Conservation (phyloP, 2,113 vertebrate genomes). For the Lanius collurio region DNA sequence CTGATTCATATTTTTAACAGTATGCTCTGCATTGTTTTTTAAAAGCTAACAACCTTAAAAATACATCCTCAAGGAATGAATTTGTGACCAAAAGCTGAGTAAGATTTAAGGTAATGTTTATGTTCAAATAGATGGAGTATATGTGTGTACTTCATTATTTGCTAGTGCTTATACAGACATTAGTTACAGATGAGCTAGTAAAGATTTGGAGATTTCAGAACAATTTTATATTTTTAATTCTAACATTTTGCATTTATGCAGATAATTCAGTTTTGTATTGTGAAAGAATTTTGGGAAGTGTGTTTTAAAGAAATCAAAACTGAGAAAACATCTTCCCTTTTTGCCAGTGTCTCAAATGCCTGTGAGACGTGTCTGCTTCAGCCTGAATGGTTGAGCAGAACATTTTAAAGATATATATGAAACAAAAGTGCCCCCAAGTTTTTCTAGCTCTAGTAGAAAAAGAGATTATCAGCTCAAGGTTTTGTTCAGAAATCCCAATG, state of each 20-base stretch:
- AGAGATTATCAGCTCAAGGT: neutral
- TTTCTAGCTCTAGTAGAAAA: neutral
- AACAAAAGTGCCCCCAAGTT: neutral
- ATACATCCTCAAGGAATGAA: neutral
- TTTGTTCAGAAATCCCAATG: neutral
- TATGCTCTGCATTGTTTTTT: neutral
- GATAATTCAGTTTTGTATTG: neutral
- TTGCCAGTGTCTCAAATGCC: rapidly evolving
- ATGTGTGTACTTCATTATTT: neutral
- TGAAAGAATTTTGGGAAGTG: neutral
- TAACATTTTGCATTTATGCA: neutral
- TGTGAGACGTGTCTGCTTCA: neutral
- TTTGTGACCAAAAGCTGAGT: neutral
- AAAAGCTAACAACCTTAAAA: neutral
- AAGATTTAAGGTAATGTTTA: neutral
- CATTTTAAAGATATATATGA: neutral
- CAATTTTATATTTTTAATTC: neutral
- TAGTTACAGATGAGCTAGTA: neutral
- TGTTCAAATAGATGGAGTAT: neutral
- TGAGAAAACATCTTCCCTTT: neutral
- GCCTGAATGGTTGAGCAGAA: neutral
- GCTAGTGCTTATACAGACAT: neutral
- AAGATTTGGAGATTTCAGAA: neutral
- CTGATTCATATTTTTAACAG: neutral
- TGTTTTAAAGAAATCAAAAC: neutral